Evolutionary conservation across 2,888 invertebrate genomes (phyloP), one percentile per base, ranked within the genome.

Genomic region (Tetramorium bicarinatum): DNA sequence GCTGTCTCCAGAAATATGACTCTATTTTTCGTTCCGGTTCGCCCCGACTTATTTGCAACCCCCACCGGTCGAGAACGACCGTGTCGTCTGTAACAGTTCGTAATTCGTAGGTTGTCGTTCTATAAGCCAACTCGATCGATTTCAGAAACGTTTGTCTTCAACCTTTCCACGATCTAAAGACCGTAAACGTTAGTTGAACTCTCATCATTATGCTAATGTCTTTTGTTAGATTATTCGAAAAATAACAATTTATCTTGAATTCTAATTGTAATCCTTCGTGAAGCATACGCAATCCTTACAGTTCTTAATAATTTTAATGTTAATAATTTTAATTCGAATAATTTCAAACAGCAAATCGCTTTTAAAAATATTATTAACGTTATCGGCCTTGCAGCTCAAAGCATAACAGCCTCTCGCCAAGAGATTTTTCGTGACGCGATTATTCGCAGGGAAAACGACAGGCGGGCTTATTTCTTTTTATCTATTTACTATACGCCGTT

Each of bases 1-100:
- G 91, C 91, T 91, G 92, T 88, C 88, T 88, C 88, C 85, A 89
- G 89, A 92, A 91, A 92, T 92, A 92, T 92, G 91, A 90, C 88
- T 91, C 91, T 92, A 92, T 92, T 92, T 92, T 91, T 91, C 92
- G 90, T 88, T 71, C 44, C 34, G 21, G 29, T 54, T 84, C 85
- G 88, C 83, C 82, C 79, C 89, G 87, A 92, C 89, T 92, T 92
- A 92, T 92, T 92, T 92, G 90, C 91, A 81, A 71, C 47, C 47
- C 71, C 49, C 38, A 18, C 3, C n/a, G 34, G 79, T 86, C 79
- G 85, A 81, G 91, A 90, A 90, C 74, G 87, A 85, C 84, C 72
- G 72, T 71, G 82, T 76, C 64, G 74, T 7, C 18, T 38, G 52
- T 66, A 44, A 74, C 44, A 74, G 59, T 71, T 49, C 34, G 80